Conservation (phyloP, 2,888 invertebrate genomes). For the Troides helena region DNA sequence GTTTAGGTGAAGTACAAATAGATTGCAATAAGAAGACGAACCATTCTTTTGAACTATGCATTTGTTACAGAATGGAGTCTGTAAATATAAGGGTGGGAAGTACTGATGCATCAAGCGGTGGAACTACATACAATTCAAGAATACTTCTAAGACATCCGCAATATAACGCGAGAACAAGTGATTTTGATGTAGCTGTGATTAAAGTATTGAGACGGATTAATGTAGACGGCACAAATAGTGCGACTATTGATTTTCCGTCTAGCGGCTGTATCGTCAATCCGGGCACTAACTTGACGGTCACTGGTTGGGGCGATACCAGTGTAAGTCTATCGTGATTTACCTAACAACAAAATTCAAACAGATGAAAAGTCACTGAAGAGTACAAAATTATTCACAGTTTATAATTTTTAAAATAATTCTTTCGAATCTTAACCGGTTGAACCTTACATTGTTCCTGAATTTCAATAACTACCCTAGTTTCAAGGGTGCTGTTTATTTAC, state of each 20-base stretch:
- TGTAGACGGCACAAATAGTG: conserved; percentile 50
- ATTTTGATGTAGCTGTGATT: conserved; percentile 72
- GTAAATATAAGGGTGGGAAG: conserved; percentile 65
- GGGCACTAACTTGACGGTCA: conserved; percentile 48
- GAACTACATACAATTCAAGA: conserved; percentile 56
- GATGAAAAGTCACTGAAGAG: too few species aligned
- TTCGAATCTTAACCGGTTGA: too few species aligned
- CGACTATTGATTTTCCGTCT: conserved; percentile 42
- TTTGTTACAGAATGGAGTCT: conserved; percentile 47
- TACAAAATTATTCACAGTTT: too few species aligned
- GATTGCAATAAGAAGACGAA: too few species aligned
- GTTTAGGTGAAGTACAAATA: neutral
- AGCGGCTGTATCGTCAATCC: conserved; percentile 40
- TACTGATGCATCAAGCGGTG: conserved; percentile 54
- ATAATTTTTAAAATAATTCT: too few species aligned
- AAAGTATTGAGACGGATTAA: conserved; percentile 50
- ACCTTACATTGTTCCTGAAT: too few species aligned
- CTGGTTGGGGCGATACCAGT: conserved; percentile 66
- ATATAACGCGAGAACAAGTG: conserved; percentile 56
- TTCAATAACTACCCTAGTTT: too few species aligned
- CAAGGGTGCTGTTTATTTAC: too few species aligned
- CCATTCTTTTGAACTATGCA: neutral
- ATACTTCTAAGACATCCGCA: conserved; percentile 52
- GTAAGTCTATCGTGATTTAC: conserved; percentile 42
- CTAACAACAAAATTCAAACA: too few species aligned